Conservation (phyloP, 2,113 vertebrate species). For the Illadopsis cleaveri region DNA sequence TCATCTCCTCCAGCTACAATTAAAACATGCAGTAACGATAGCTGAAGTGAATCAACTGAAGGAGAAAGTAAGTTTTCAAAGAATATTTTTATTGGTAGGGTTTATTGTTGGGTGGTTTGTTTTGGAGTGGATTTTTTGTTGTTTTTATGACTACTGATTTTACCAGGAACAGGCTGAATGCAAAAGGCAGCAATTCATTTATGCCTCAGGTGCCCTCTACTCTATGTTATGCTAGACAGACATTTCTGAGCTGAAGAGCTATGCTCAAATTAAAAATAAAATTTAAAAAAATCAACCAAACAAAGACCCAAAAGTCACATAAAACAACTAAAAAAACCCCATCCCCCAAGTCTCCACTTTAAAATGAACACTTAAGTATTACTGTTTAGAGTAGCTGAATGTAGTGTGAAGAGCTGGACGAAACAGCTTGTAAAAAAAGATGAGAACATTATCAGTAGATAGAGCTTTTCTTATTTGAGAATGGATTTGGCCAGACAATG, state of each 20-base stretch:
- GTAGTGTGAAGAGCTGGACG: background rate
- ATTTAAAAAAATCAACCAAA: background rate
- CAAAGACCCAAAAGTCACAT: background rate
- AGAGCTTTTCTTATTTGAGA: background rate
- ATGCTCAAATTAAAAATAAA: background rate
- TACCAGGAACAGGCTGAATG: background rate
- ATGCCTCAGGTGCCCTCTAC: background rate
- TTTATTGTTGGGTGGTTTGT: background rate
- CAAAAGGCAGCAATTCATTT: background rate
- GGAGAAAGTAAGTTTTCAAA: conserved; percentile 79
- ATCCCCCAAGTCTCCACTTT: background rate
- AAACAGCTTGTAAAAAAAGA: background rate
- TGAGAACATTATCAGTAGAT: background rate
- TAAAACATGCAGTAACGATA: conserved; percentile 81
- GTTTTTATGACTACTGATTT: background rate
- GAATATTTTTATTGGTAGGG: background rate
- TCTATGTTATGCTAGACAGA: background rate
- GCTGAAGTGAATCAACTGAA: conserved; percentile 86
- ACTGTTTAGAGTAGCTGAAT: background rate
- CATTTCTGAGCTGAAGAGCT: background rate
- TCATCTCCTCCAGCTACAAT: conserved; percentile 76
- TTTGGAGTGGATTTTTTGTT: background rate
- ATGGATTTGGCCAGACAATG: background rate
- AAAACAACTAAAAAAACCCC: accelerated
- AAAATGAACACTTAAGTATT: background rate